A percentile compares a stretch with the other conserved stretches of the same genome.
These are phyloP conservation scores for Nemoura dubitans DNA, from an alignment of 2,888 invertebrate genomes.

Conservation along the genomic window DNA sequence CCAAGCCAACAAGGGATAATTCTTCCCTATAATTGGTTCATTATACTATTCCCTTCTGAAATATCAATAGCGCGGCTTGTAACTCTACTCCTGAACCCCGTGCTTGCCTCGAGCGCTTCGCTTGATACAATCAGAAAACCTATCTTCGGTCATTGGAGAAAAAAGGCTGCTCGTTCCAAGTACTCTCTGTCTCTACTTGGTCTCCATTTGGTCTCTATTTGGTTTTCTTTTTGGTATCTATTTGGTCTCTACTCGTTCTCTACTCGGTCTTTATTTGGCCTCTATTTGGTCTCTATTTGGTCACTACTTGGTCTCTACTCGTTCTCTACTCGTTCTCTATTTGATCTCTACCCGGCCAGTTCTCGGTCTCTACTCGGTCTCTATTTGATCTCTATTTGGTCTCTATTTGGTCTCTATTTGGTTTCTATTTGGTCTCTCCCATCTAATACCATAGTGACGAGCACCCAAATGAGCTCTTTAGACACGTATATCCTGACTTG, in stretches of 20 bases:
- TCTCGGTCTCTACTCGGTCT: too few relatives aligned
- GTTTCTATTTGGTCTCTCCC: too few relatives aligned
- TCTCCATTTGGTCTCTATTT: too few relatives aligned
- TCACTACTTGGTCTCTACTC: too few relatives aligned
- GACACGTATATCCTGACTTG: background rate
- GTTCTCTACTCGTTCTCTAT: too few relatives aligned
- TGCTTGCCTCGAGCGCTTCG: background rate
- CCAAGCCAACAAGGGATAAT: constrained; percentile 16
- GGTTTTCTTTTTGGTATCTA: too few relatives aligned
- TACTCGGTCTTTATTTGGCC: too few relatives aligned
- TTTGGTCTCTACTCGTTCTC: background rate
- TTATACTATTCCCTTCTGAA: constrained; percentile 27
- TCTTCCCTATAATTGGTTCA: constrained; percentile 37
- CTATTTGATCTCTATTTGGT: too few relatives aligned
- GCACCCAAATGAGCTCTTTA: background rate
- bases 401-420: too few relatives aligned
- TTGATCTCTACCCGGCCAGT: too few relatives aligned
- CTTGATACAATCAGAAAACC: background rate
- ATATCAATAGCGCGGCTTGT: constrained; percentile 14
- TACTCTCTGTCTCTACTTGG: too few relatives aligned
- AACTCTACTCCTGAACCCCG: background rate
- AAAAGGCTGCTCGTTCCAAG: background rate
- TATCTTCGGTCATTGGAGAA: background rate
- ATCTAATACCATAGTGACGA: background rate
- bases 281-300: too few relatives aligned